Evolutionary conservation across 2,797 vertebrate genomes (phyloP), one percentile per base, ranked within the genome.

Genomic region (Mico argentatus): DNA sequence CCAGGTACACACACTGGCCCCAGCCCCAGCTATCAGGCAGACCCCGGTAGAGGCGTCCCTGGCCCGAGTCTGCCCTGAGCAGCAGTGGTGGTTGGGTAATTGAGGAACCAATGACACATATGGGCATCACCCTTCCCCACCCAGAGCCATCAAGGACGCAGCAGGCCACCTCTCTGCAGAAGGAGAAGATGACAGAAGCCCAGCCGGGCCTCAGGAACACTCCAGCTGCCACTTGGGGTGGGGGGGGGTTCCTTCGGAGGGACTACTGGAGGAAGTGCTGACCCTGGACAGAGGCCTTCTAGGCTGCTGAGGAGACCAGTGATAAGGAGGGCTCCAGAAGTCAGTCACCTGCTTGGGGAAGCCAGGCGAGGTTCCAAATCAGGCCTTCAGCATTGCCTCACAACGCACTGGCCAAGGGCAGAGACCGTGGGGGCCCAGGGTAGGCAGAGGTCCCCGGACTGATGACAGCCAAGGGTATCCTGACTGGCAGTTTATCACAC

Each of bases 401-500:
- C 13, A 20, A 44, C 24, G 27, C 57, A 44, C 3, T 0, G 4
- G 77, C 41, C 44, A 12, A 12, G 11, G 4, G 27, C 0, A 1
- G 75, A 57, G 82, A 27, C 39, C 9, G 14, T n/a, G 41, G 17
- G 67, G 50, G 57, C 19, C 33, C 36, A 17, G n/a, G 20, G 55
- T 50, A 27, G 85, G 17, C 39, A 70, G 95, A 2, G 19, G 19
- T 12, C 50, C 44, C 4, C 17, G 4, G 9, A 11, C 1, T 22
- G 83, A 14, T 1, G 41, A 9, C 2, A 82, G 87, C 30, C 1
- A 1, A 20, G 27, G 57, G 33, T 59, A 7, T 64, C 17, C 48
- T 50, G 17, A 1, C 5, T 2, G 14, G n/a, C 39, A 1, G 9
- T 20, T 59, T 4, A 30, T 9, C 33, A 11, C 27, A 27, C 0